These are phyloP conservation scores for Sporophila hypoxantha DNA, from an alignment of 2,113 vertebrate genomes.

Conservation along the genomic window DNA sequence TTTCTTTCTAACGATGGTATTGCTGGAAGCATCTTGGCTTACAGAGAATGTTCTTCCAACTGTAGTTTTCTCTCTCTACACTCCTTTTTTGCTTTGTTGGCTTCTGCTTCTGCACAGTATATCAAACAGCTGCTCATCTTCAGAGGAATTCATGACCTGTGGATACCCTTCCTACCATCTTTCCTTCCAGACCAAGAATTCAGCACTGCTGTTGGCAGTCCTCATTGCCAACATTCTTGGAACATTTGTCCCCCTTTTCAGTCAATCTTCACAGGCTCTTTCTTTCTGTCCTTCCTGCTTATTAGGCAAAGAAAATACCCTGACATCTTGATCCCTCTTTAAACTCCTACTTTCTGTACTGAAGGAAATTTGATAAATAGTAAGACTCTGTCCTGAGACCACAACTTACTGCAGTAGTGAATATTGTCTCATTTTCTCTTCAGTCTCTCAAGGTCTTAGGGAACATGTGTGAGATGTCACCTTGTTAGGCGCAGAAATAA, in stretches of 20 bases:
- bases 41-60: background rate
- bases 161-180: background rate
- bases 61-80: background rate
- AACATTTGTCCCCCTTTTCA: rapidly evolving
- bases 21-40: background rate
- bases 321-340: background rate
- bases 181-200: background rate
- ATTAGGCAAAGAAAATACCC: background rate
- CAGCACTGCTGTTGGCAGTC: background rate
- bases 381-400: background rate
- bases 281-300: background rate
- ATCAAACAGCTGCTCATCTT: background rate
- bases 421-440: background rate
- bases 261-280: background rate
- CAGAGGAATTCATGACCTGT: background rate
- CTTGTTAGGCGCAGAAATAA: background rate
- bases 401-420: background rate
- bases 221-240: background rate
- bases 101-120: background rate
- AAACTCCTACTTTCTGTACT: background rate
- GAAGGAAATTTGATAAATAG: background rate
- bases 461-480: background rate
- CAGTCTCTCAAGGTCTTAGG: background rate
- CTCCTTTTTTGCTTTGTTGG: background rate
- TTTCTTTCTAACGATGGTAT: background rate